Evolutionary conservation across 2,888 invertebrate genomes (phyloP), one percentile per base, ranked within the genome.

Genomic region (Idaea dimidiata): DNA sequence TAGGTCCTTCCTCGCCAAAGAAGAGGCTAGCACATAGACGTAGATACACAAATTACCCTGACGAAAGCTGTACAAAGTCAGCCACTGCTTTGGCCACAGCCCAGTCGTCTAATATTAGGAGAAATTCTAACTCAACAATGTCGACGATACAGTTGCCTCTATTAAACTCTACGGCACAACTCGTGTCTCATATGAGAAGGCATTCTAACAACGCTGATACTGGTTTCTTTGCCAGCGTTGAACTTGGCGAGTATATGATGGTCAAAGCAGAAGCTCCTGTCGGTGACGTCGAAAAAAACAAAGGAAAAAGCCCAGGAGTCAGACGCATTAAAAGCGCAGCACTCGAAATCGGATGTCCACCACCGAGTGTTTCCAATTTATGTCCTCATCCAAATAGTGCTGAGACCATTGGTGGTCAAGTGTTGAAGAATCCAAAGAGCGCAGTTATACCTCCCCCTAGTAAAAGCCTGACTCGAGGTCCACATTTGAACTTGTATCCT

Each of bases 311-410:
- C 76, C 85, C 93, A 8, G 94, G 94, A 10, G 95, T 95, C 3
- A 88, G 96, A 58, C 88, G 96, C 58, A 96, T 96, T 60, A 94
- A 95, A 75, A 95, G 95, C 72, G 94, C 96, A 0, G 95, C 95
- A 0, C 82, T 96, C 72, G 96, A 95, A 82, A 95, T 95, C 58
- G 94, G 95, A 17, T 95, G 95, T 73, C 94, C 95, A 14, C 95
- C 95, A 54, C 94, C 95, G 0, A 94, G 94, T 66, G 94, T 94
- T 18, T 94, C 95, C 66, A 95, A 96, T 81, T 89, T 97, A 75
- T 95, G 95, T n/a, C 95, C 96, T 17, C 96, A 97, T 86, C 96
- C 96, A 0, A 96, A 96, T 77, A 96, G 96, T 81, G 95, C 96
- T 57, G 96, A 97, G 83, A 95, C 96, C 6, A 96, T 97, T 56